Evolutionary conservation across 2,797 vertebrate species (phyloP).

Genomic region (Eleutherodactylus coqui): DNA sequence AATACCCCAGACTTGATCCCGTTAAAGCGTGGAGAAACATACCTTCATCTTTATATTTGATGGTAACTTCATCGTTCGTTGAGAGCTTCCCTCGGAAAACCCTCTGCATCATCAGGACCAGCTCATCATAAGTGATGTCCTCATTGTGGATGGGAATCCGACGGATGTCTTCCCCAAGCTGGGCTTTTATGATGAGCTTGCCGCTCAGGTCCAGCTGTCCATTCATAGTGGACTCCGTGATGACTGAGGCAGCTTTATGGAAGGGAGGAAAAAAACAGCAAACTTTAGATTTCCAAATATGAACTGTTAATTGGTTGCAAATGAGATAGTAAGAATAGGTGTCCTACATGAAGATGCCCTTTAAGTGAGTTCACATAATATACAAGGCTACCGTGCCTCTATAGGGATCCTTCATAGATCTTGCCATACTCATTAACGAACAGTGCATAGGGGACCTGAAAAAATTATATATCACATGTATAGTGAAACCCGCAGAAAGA

Average conservation of each 20-base stretch:
- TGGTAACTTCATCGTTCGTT: slow-evolving; percentile 96
- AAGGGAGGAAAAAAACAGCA: slow-evolving; percentile 20
- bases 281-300: background rate
- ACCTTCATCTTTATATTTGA: slow-evolving; percentile 99
- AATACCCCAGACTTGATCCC: too few relatives aligned
- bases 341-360: too few relatives aligned
- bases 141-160: slow-evolving; percentile 99
- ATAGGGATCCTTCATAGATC: too few relatives aligned
- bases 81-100: slow-evolving; percentile 97
- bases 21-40: slow-evolving; percentile 28
- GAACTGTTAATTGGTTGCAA: too few relatives aligned
- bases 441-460: too few relatives aligned
- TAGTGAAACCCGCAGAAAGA: too few relatives aligned
- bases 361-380: too few relatives aligned
- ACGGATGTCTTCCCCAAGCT: slow-evolving; percentile 95
- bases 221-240: slow-evolving; percentile 84
- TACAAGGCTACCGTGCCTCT: too few relatives aligned
- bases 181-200: slow-evolving; percentile 99
- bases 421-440: too few relatives aligned
- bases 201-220: slow-evolving; percentile 98
- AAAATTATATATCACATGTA: too few relatives aligned
- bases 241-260: slow-evolving; percentile 64
- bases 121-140: slow-evolving; percentile 98
- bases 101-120: slow-evolving; percentile 99
- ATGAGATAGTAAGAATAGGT: too few relatives aligned